A percentile compares a stretch with the other conserved stretches of the same genome.
phyloP scores from a whole-genome alignment of 2,888 invertebrate genomes.

The Zaprionus obscuricornis region DNA sequence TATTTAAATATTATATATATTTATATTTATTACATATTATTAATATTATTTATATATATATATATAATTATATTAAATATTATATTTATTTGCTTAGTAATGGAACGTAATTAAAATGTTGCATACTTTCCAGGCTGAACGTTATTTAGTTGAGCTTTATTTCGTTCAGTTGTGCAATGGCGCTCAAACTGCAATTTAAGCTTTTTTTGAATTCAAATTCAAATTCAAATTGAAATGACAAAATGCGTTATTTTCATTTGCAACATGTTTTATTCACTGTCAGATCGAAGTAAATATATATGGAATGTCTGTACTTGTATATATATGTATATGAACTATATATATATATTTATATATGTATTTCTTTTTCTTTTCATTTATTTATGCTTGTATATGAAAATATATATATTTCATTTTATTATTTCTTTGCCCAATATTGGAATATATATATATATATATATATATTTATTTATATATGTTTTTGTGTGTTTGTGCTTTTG shows the following conservation, averaged over 20 bases:
- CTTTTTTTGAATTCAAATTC: no score
- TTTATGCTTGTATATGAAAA: conserved; percentile 47
- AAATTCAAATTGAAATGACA: background rate
- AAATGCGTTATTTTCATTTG: background rate
- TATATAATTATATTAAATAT: no score
- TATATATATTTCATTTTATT: conserved; percentile 27
- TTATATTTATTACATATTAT: no score
- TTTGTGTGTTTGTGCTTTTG: conserved; percentile 37
- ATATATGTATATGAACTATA: conserved; percentile 1
- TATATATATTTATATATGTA: conserved; percentile 7
- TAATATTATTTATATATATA: no score
- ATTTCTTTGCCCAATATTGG: conserved; percentile 13
- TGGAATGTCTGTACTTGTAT: conserved; percentile 23
- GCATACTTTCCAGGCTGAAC: conserved; percentile 7
- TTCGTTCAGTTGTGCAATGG: no score
- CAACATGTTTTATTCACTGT: conserved; percentile 35
- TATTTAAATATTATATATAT: no score
- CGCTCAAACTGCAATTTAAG: no score
- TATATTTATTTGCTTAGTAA: no score
- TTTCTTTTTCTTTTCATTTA: conserved; percentile 12
- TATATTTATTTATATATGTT: conserved; percentile 18
- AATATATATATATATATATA: background rate
- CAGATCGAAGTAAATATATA: conserved; percentile 28
- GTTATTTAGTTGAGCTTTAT: no score
- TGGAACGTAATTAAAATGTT: background rate